Conservation (phyloP, 2,113 vertebrate species). For the Conger conger region DNA sequence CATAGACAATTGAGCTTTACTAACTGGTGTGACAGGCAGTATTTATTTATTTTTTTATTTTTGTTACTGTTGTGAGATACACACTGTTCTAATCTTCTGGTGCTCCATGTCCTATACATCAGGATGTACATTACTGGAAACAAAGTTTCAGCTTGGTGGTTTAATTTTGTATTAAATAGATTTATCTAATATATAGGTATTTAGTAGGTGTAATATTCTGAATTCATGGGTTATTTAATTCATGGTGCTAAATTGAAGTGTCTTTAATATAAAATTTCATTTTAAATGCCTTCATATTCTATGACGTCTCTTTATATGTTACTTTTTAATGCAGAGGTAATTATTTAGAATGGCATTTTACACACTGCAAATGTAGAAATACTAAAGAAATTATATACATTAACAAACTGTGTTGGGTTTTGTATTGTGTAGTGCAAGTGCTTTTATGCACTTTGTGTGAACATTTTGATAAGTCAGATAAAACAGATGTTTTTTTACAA, state of each 20-base stretch:
- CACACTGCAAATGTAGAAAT: slow-evolving; percentile 62
- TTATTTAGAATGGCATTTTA: slow-evolving; percentile 60
- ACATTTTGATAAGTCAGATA: slow-evolving; percentile 71
- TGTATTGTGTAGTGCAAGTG: slow-evolving; percentile 61
- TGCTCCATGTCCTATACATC: slow-evolving; percentile 83
- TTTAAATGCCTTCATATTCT: slow-evolving; percentile 78
- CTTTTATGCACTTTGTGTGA: slow-evolving; percentile 86
- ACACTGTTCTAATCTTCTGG: slow-evolving; percentile 76
- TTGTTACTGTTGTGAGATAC: slow-evolving; percentile 59
- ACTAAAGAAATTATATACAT: slow-evolving; percentile 64
- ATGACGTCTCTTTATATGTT: slow-evolving; percentile 39
- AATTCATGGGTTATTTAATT: slow-evolving; percentile 78
- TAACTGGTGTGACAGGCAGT: slow-evolving; percentile 64
- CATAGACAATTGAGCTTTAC: slow-evolving; percentile 71
- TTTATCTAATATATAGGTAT: slow-evolving; percentile 28
- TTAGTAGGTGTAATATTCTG: slow-evolving; percentile 75
- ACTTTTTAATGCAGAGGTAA: slow-evolving; percentile 47
- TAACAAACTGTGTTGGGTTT: slow-evolving; percentile 57
- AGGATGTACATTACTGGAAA: slow-evolving; percentile 81
- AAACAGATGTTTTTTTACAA: slow-evolving; percentile 66
- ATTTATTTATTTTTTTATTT: slow-evolving; percentile 65
- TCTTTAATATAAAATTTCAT: slow-evolving; percentile 71
- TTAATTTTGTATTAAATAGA: slow-evolving; percentile 68
- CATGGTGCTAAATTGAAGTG: slow-evolving; percentile 86
- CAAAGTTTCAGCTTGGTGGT: slow-evolving; percentile 66